Base-by-base conservation (phyloP, 2,113 vertebrate genomes). In the Pteruthius melanotis region DNA sequence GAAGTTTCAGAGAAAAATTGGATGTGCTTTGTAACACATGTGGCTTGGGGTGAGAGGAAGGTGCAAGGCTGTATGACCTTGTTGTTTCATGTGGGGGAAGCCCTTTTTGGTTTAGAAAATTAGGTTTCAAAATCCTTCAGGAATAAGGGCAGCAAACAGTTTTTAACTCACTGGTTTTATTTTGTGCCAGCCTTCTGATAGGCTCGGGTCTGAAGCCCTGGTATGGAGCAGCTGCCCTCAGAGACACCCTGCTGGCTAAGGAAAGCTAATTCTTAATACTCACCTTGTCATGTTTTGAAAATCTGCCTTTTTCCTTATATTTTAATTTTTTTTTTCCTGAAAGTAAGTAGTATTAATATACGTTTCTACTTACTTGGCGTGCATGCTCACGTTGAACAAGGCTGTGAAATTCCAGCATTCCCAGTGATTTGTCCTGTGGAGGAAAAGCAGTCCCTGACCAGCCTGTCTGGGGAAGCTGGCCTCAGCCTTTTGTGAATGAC, bases 391-490 rank as follows among this genome's bases (percentile, higher is more conserved):
- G 13, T 53, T 44, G 30, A 68, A 68, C 61, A 40, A 28, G 35
- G 70, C 30, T 33, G n/a, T 57, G 4, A 21, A n/a, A 72, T 28
- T 68, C 54, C 44, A n/a, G 0, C 6, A 5, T 45, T 78, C 31
- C 31, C 42, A 20, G 44, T 20, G 40, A 4, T 80, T 39, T 87
- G 52, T 54, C 35, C 80, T 5, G 1, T 2, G 2, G 44, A 72
- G 45, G 35, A 60, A 30, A 39, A 72, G 63, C n/a, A 5, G 30
- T 59, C 35, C 49, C 66, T 68, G 52, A n/a, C 15, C 53, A 80
- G 57, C 61, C n/a, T 4, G 0, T 12, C 16, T 22, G 27, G 44
- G 53, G 16, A 23, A 7, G 39, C 0, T 70, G 56, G 49, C 33
- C 64, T 64, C 31, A 69, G 63, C 52, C 52, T 69, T 7, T 15